Percentiles rank a stretch among this genome's conserved stretches.
These are phyloP conservation scores for Coregonus suidteri DNA, from an alignment of 2,797 vertebrate species.

Conservation along the genomic window DNA sequence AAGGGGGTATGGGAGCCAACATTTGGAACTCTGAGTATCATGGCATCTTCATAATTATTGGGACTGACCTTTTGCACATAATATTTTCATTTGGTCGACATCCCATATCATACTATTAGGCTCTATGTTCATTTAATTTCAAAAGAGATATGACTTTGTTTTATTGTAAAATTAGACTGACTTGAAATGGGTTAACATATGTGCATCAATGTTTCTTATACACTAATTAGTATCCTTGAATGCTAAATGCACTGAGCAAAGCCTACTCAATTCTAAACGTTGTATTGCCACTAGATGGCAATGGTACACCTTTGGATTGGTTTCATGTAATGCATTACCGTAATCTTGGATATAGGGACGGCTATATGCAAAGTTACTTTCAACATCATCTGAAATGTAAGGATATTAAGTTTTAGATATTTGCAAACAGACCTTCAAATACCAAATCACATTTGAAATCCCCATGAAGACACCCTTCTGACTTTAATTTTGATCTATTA, in stretches of 20 bases:
- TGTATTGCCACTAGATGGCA: constrained; percentile 48
- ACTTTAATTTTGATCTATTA: not conserved
- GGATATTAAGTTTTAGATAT: not conserved
- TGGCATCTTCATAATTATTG: too few relatives aligned
- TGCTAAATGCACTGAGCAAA: not conserved
- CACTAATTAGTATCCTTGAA: too few relatives aligned
- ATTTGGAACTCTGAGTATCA: too few relatives aligned
- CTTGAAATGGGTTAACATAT: too few relatives aligned
- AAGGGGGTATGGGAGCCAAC: too few relatives aligned
- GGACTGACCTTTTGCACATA: too few relatives aligned
- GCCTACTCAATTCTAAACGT: constrained; percentile 10
- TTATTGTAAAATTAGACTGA: too few relatives aligned
- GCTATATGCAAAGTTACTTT: not conserved
- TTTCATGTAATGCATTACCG: constrained; percentile 33
- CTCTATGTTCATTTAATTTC: too few relatives aligned
- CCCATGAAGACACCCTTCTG: not conserved
- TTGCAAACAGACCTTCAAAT: not conserved
- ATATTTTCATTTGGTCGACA: too few relatives aligned
- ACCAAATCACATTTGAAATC: not conserved
- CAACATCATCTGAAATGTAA: not conserved
- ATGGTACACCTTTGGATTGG: constrained; percentile 23
- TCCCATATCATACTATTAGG: too few relatives aligned
- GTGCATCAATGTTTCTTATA: too few relatives aligned
- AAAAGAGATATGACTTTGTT: too few relatives aligned
- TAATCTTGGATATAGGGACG: constrained; percentile 36